Conservation (phyloP, 1,140 invertebrate species). For the Apis mellifera region DNA sequence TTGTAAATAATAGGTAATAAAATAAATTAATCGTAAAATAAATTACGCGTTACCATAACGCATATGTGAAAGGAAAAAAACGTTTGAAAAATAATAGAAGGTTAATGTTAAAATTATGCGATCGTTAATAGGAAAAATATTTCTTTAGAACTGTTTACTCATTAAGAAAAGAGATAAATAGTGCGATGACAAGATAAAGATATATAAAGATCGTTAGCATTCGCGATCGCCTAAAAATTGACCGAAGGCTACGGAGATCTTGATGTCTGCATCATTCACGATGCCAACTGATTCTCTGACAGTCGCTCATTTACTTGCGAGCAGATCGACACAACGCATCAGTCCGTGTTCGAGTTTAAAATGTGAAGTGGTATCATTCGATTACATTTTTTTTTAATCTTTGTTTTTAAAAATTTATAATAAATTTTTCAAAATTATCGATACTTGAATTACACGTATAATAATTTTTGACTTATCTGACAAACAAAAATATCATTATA, state of each 20-base stretch:
- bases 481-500: not conserved
- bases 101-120: not conserved
- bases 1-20: not conserved
- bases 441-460: not conserved
- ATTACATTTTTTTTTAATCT: not conserved
- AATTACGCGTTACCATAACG: no score
- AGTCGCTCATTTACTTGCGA: constrained; percentile 51
- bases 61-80: no score
- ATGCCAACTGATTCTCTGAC: constrained; percentile 55
- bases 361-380: constrained; percentile 29
- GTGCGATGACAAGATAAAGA: not conserved
- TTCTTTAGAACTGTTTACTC: not conserved
- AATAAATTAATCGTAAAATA: not conserved
- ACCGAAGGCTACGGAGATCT: constrained; percentile 35
- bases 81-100: no score
- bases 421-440: not conserved
- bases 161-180: not conserved
- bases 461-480: not conserved
- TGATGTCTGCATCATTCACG: constrained; percentile 35
- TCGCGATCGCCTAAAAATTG: constrained; percentile 48
- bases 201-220: constrained; percentile 17
- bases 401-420: no score
- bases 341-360: constrained; percentile 12
- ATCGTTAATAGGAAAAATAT: not conserved
- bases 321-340: constrained; percentile 30